These are phyloP conservation scores for Epizoanthus ramosus DNA, from an alignment of 92 coral and sea anemone species.

Conservation along the genomic window DNA sequence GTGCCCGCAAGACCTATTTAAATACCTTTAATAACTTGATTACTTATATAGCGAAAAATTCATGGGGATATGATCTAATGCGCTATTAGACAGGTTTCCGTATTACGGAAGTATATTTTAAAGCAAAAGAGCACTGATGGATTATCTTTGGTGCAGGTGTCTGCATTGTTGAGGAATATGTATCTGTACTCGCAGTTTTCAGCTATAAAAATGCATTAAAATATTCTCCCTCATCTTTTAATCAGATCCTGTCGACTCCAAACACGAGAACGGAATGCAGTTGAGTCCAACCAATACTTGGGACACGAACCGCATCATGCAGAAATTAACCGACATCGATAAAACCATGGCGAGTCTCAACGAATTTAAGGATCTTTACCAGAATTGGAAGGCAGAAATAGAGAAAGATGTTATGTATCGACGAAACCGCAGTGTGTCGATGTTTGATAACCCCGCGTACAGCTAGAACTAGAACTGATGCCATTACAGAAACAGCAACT, in stretches of 20 bases:
- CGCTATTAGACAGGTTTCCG: too few species aligned
- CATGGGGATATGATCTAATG: too few species aligned
- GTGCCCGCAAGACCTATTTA: too few species aligned
- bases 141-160: too few species aligned
- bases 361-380: constrained; percentile 10
- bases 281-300: neutral
- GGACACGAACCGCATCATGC: constrained; percentile 34
- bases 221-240: neutral
- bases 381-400: neutral
- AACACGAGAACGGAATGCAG: neutral
- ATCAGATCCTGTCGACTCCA: constrained; percentile 5
- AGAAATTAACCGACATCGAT: constrained; percentile 29
- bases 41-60: too few species aligned
- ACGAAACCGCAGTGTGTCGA: constrained; percentile 14
- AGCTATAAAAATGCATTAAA: too few species aligned
- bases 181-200: too few species aligned
- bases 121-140: too few species aligned
- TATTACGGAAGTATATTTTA: too few species aligned
- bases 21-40: too few species aligned
- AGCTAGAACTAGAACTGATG: neutral
- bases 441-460: constrained; percentile 26
- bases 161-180: too few species aligned
- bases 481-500: too few species aligned
- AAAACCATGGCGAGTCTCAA: constrained; percentile 18
- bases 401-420: neutral